These are phyloP conservation scores for Nebria salina DNA, from an alignment of 2,888 invertebrate genomes.

Conservation along the genomic window DNA sequence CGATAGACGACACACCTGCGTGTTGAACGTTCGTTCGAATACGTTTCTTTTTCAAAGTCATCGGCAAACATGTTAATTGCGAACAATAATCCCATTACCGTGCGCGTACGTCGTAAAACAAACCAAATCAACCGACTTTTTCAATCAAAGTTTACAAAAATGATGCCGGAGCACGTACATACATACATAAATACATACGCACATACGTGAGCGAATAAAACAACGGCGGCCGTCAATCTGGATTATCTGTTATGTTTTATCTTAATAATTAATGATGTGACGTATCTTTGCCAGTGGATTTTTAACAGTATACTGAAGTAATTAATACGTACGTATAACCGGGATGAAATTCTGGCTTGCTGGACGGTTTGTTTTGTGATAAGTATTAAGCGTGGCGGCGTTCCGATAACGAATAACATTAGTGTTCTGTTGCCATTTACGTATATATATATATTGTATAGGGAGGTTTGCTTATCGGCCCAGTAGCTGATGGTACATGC, in stretches of 20 bases:
- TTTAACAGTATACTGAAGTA: constrained; percentile 22
- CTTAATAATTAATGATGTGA: constrained; percentile 44
- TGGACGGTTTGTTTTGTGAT: background rate
- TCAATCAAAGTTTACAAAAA: constrained; percentile 15
- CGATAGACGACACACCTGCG: background rate
- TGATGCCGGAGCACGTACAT: background rate
- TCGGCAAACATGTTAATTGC: background rate
- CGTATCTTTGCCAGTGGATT: constrained; percentile 28
- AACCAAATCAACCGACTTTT: constrained; percentile 6
- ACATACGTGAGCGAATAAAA: constrained; percentile 2
- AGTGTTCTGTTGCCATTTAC: too few species aligned
- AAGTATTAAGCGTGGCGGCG: background rate
- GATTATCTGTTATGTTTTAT: constrained; percentile 43
- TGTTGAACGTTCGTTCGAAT: background rate
- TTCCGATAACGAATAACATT: background rate
- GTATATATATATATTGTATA: background rate
- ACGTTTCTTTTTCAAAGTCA: background rate
- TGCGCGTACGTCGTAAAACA: background rate
- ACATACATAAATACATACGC: background rate
- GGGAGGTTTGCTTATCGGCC: background rate
- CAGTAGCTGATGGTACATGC: background rate
- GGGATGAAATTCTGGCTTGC: background rate
- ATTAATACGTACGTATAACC: constrained; percentile 34
- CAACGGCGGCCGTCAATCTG: constrained; percentile 28
- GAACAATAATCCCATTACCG: background rate